phyloP scores from a whole-genome alignment of 2,888 invertebrate species.

The Chironomus tentans region DNA sequence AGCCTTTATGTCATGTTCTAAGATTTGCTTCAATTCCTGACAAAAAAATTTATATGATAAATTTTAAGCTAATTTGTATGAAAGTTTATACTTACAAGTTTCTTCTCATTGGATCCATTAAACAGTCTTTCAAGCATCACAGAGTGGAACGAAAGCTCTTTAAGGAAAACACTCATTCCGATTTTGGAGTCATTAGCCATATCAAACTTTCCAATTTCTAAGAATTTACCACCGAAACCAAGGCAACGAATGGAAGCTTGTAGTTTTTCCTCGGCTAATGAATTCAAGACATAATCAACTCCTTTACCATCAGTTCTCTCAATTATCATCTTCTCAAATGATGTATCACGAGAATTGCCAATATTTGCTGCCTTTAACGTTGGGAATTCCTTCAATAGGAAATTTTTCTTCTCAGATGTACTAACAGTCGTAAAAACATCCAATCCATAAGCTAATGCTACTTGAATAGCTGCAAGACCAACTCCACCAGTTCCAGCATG shows the following conservation, averaged over 20 bases:
- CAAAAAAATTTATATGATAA: background rate
- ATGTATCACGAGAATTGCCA: slow-evolving; percentile 75
- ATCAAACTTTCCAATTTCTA: slow-evolving; percentile 84
- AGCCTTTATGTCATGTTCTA: slow-evolving; percentile 53
- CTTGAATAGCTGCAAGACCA: slow-evolving; percentile 68
- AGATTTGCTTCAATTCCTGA: slow-evolving; percentile 34
- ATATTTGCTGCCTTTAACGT: slow-evolving; percentile 60
- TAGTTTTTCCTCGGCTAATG: slow-evolving; percentile 84
- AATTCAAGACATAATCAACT: slow-evolving; percentile 86
- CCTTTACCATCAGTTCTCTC: slow-evolving; percentile 73
- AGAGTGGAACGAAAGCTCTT: slow-evolving; percentile 67
- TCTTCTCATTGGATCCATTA: slow-evolving; percentile 40
- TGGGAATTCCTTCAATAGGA: slow-evolving; percentile 48
- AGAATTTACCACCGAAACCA: slow-evolving; percentile 54
- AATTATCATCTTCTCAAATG: slow-evolving; percentile 79
- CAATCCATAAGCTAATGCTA: slow-evolving; percentile 56
- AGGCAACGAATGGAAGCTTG: slow-evolving; percentile 57
- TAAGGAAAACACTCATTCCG: slow-evolving; percentile 58
- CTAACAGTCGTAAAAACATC: slow-evolving; percentile 64
- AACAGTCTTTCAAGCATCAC: slow-evolving; percentile 66
- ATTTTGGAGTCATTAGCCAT: slow-evolving; percentile 55
- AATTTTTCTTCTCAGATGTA: slow-evolving; percentile 53
- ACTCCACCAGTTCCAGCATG: slow-evolving; percentile 62
- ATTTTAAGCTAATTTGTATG: slow-evolving; percentile 24
- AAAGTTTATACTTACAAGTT: slow-evolving; percentile 41